phyloP scores from a whole-genome alignment of 2,888 invertebrate species.

The Megastigmus dorsalis region DNA sequence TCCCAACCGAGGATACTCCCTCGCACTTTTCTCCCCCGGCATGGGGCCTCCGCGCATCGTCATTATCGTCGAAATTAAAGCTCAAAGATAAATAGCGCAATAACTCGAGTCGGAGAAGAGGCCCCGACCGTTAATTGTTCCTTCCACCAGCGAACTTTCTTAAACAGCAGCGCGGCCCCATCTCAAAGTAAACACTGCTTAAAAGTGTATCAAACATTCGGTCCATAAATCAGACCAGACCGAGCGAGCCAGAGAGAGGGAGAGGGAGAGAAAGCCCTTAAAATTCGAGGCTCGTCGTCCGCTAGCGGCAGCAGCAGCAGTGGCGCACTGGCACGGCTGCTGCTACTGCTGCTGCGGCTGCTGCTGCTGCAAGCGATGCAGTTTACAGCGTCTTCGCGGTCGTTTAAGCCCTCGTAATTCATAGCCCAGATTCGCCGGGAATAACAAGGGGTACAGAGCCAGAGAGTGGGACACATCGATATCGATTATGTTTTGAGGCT shows the following conservation, averaged over 20 bases:
- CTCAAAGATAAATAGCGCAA: constrained; percentile 30
- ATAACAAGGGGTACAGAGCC: constrained; percentile 6
- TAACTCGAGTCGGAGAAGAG: constrained; percentile 17
- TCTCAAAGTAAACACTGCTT: constrained; percentile 34
- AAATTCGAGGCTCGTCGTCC: constrained; percentile 45
- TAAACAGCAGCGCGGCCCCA: constrained; percentile 1
- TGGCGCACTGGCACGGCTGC: not conserved
- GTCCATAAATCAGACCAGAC: constrained; percentile 31
- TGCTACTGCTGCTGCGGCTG: not conserved
- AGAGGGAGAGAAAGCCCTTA: constrained; percentile 14
- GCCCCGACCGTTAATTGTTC: constrained; percentile 28
- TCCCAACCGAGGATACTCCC: no score
- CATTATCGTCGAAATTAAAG: constrained; percentile 32
- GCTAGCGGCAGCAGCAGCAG: no score
- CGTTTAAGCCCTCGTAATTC: constrained; percentile 47
- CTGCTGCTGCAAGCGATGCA: constrained; percentile 20
- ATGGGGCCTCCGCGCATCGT: constrained; percentile 4
- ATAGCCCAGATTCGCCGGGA: constrained; percentile 36
- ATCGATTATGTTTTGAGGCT: constrained; percentile 24
- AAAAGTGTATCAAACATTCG: constrained; percentile 45
- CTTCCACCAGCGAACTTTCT: constrained; percentile 29
- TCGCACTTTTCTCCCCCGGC: not conserved
- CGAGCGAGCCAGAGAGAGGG: not conserved
- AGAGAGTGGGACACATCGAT: constrained; percentile 14
- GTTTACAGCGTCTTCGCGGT: constrained; percentile 41